A percentile compares a stretch with the other conserved stretches of the same genome.
These are phyloP conservation scores for Brachionichthys hirsutus DNA, from an alignment of 2,113 vertebrate genomes.

Conservation along the genomic window DNA sequence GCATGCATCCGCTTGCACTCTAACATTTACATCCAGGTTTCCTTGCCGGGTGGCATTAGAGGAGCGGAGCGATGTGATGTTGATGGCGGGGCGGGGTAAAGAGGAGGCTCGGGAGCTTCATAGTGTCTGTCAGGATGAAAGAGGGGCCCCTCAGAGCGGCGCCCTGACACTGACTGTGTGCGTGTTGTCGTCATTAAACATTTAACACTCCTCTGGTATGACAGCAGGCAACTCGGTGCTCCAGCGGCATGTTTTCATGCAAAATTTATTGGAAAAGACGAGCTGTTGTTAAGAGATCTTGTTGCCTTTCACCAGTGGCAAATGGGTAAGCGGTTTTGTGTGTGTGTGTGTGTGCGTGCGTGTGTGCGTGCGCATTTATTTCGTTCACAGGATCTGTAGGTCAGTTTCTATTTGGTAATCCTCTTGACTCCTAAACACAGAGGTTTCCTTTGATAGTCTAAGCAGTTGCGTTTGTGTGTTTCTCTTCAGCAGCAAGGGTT, in stretches of 20 bases:
- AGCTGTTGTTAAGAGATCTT: constrained; percentile 85
- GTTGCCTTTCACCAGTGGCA: constrained; percentile 85
- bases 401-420: constrained; percentile 43
- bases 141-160: constrained; percentile 80
- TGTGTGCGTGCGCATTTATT: constrained; percentile 29
- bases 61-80: constrained; percentile 40
- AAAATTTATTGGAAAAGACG: constrained; percentile 94
- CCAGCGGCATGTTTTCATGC: constrained; percentile 91
- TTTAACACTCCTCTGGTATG: constrained; percentile 91
- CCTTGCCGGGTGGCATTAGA: constrained; percentile 62
- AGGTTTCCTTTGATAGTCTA: constrained; percentile 9
- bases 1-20: constrained; percentile 18
- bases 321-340: constrained; percentile 80
- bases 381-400: constrained; percentile 49
- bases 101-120: constrained; percentile 63
- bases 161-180: constrained; percentile 88
- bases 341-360: constrained; percentile 8
- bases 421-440: constrained; percentile 12
- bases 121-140: constrained; percentile 90
- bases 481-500: background rate
- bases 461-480: constrained; percentile 7
- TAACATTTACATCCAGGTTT: constrained; percentile 87
- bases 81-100: constrained; percentile 49
- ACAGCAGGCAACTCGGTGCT: constrained; percentile 93
- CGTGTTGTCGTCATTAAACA: constrained; percentile 99